These are phyloP conservation scores for Conus ventricosus DNA, from an alignment of 1,140 invertebrate genomes.

Conservation along the genomic window DNA sequence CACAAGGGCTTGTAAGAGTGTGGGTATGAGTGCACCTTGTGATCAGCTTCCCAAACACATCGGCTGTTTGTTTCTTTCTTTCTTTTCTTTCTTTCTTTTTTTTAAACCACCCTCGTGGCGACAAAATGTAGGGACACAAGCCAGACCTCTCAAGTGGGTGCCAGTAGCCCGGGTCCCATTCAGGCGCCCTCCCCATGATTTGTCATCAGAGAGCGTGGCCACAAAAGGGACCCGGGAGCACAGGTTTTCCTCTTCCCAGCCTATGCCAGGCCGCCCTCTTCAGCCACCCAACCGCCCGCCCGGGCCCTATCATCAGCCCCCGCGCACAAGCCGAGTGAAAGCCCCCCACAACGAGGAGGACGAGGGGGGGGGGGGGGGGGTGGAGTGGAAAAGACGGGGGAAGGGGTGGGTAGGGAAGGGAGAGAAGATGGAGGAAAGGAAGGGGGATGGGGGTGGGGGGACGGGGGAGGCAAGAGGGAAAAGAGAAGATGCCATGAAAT, in stretches of 20 bases:
- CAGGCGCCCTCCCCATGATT: background rate
- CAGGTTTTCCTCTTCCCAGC: constrained; percentile 37
- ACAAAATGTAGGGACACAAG: background rate
- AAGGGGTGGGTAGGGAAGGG: too few relatives aligned
- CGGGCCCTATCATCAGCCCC: background rate
- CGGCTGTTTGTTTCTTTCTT: too few relatives aligned
- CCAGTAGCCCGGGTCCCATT: background rate
- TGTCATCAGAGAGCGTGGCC: background rate
- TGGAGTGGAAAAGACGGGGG: too few relatives aligned
- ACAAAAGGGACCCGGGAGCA: background rate
- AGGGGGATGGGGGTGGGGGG: too few relatives aligned
- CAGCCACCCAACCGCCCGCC: background rate
- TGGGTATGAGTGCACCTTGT: background rate
- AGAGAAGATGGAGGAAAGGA: too few relatives aligned
- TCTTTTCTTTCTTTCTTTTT: too few relatives aligned
- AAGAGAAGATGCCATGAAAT: constrained; percentile 20
- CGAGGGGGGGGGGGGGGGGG: background rate
- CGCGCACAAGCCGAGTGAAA: too few relatives aligned
- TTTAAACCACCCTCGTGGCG: background rate
- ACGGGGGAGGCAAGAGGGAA: background rate
- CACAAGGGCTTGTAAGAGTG: background rate
- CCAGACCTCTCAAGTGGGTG: constrained; percentile 8
- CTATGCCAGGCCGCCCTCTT: background rate
- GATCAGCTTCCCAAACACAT: background rate
- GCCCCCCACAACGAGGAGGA: too few relatives aligned